Percentiles rank a stretch among this genome's conserved stretches.
Conservation (phyloP, 2,113 vertebrate genomes). For the Boleophthalmus pectinirostris region DNA sequence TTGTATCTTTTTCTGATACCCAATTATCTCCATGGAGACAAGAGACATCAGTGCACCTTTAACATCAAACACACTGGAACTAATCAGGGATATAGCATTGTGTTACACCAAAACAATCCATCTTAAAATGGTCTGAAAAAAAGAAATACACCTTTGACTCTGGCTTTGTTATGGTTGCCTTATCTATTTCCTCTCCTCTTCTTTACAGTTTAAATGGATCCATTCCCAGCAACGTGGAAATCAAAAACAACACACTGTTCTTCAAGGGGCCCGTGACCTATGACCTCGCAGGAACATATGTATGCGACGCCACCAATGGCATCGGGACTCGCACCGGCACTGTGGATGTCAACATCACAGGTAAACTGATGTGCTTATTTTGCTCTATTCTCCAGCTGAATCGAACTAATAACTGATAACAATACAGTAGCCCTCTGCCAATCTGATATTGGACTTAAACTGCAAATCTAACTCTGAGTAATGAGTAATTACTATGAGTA, state of each 20-base stretch:
- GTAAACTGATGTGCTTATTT: constrained; percentile 74
- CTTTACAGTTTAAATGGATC: constrained; percentile 88
- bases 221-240: constrained; percentile 88
- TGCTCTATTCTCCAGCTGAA: neutral
- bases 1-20: too few species aligned
- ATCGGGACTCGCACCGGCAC: constrained; percentile 90
- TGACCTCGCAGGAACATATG: constrained; percentile 88
- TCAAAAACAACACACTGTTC: constrained; percentile 93
- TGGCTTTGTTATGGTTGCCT: neutral
- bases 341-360: constrained; percentile 97
- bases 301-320: constrained; percentile 93
- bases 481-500: too few species aligned
- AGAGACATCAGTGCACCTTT: neutral
- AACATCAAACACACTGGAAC: neutral
- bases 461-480: too few species aligned
- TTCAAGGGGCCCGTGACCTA: constrained; percentile 90
- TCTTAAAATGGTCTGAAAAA: too few species aligned
- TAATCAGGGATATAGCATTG: too few species aligned
- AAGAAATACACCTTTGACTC: too few species aligned
- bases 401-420: constrained; percentile 34
- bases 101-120: too few species aligned
- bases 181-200: neutral
- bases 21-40: neutral
- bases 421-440: constrained; percentile 38
- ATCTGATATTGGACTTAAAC: neutral